Evolutionary conservation across 2,797 vertebrate species (phyloP).

Genomic region (Liparis tanakae): DNA sequence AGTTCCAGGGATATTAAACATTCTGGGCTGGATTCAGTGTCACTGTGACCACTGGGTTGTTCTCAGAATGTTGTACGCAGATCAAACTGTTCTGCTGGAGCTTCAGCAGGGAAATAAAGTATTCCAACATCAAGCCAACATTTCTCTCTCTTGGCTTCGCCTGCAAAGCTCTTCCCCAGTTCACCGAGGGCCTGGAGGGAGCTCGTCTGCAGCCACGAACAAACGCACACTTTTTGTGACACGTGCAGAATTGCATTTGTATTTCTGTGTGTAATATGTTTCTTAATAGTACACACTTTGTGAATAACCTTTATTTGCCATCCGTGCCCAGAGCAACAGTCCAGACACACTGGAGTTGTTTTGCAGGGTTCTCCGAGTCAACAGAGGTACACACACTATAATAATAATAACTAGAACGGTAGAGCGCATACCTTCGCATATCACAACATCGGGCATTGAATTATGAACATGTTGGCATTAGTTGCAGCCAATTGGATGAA

Average conservation of each 20-base stretch:
- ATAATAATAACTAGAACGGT: no score
- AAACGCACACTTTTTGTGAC: neutral
- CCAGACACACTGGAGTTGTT: no score
- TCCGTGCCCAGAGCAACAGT: no score
- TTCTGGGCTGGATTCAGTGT: slow-evolving; percentile 9
- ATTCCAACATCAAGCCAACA: neutral
- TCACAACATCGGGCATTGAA: no score
- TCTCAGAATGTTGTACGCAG: no score
- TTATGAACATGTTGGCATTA: no score
- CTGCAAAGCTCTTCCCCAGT: neutral
- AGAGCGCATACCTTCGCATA: no score
- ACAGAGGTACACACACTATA: no score
- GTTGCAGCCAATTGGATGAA: no score
- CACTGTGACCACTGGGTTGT: neutral
- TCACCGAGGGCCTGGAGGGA: neutral
- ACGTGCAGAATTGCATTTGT: neutral
- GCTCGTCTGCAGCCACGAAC: no score
- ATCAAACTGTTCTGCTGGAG: slow-evolving; percentile 29
- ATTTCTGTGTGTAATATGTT: neutral
- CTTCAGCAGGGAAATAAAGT: slow-evolving; percentile 23
- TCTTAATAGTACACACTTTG: neutral
- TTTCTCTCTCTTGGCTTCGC: neutral
- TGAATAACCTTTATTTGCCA: neutral
- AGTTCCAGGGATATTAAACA: neutral
- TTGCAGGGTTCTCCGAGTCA: no score